A percentile compares a stretch with the other conserved stretches of the same genome.
Evolutionary conservation across 2,797 vertebrate species (phyloP).

Genomic region (Crocodylus rhombifer): DNA sequence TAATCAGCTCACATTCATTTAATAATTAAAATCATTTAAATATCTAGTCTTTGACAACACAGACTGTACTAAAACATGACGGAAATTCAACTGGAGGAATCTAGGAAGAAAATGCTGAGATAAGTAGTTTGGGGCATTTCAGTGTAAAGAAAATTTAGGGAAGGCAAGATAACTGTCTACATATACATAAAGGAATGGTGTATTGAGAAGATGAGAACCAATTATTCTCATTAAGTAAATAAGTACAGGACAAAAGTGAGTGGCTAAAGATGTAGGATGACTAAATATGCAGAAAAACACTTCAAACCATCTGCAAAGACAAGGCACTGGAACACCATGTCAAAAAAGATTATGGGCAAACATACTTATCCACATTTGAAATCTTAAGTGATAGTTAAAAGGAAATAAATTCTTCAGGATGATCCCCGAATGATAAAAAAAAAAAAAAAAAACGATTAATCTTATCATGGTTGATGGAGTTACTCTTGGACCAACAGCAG

Average conservation of each 20-base stretch:
- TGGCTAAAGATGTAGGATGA: not conserved
- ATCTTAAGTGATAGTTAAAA: fast-evolving
- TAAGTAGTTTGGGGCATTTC: not conserved
- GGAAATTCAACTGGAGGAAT: not conserved
- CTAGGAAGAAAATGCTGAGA: not conserved
- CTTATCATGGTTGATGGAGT: not conserved
- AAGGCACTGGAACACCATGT: not conserved
- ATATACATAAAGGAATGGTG: not conserved
- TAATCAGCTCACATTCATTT: not conserved
- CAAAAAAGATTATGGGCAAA: not conserved
- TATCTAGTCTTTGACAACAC: not conserved
- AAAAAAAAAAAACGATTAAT: not conserved
- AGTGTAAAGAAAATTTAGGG: not conserved
- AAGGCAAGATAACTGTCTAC: not conserved
- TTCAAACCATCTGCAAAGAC: not conserved
- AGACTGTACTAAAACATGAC: not conserved
- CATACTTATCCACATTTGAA: not conserved
- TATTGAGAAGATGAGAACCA: not conserved
- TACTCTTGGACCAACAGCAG: too few relatives aligned
- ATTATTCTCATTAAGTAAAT: not conserved
- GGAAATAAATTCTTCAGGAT: not conserved
- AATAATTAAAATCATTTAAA: not conserved
- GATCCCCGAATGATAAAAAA: not conserved
- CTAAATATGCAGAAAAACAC: not conserved
- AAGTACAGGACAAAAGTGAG: not conserved